A percentile compares a stretch with the other conserved stretches of the same genome.
These are phyloP conservation scores for Tragulus kanchil DNA, from an alignment of 2,113 vertebrate genomes.

Conservation along the genomic window DNA sequence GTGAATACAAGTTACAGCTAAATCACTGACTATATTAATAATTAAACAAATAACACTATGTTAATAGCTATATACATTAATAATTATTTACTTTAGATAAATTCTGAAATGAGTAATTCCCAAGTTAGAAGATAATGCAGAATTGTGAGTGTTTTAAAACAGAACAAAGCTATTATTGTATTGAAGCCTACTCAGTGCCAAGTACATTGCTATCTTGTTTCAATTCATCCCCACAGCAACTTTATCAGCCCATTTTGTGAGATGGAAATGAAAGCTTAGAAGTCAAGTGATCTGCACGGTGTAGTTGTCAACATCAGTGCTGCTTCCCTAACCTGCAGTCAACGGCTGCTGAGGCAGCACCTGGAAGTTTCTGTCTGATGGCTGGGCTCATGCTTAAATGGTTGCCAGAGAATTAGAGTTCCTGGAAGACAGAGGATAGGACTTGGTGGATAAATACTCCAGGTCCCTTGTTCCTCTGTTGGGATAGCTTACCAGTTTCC, in stretches of 20 bases:
- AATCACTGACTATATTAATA: neutral
- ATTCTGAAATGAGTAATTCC: slow-evolving; percentile 24
- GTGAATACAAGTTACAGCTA: neutral
- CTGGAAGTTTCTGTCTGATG: neutral
- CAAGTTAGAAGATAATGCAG: neutral
- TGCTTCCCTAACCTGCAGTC: neutral
- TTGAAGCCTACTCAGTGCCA: neutral
- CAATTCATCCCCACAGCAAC: neutral
- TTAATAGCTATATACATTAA: neutral
- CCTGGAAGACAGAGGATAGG: neutral
- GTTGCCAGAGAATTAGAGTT: neutral
- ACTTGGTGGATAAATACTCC: neutral
- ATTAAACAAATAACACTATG: neutral
- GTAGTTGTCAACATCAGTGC: neutral
- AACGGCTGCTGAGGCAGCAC: neutral
- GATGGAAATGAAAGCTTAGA: neutral
- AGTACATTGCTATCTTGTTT: neutral
- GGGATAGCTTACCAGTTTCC: neutral
- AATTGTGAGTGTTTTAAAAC: neutral
- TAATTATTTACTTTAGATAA: neutral
- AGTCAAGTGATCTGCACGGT: neutral
- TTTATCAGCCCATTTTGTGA: neutral
- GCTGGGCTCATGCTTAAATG: neutral
- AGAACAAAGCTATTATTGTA: neutral
- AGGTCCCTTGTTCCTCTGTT: neutral